Evolutionary conservation across 2,888 invertebrate species (phyloP), one percentile per base, ranked within the genome.

Genomic region (Zeuzera pyrina): DNA sequence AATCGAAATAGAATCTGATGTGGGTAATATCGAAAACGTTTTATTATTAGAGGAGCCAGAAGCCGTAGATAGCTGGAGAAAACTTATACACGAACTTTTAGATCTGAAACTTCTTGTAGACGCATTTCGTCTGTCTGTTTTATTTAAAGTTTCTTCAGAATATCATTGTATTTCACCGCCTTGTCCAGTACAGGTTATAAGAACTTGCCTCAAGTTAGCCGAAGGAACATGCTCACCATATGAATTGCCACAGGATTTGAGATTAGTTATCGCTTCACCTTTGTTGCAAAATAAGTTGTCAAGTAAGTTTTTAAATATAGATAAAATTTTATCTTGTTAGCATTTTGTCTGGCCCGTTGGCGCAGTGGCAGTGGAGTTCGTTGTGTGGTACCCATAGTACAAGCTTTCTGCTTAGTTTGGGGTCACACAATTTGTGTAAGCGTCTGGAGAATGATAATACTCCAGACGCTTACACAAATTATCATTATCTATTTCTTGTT

Each of bases 181-280:
- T 3, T 79, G 78, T 33, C 81, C 83, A 0, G 73, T 89, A 21
- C 85, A 88, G 50, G 84, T 88, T 23, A 53, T 90, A 27, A 79
- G 88, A 56, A 76, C 89, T 2, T 89, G 89, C 41, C 68, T 88
- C 42, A 85, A 83, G 49, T 57, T 91, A 31, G 90, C 89, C 0
- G 90, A 91, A 57, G 88, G 88, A 2, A 71, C 84, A 3, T 71
- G 86, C 21, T 74, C 84, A 22, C 89, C 89, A 0, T 85, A 87
- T 47, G 86, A 89, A 36, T 60, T 92, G 44, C 88, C 87, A 2
- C 76, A 84, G 28, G 88, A 91, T 49, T 86, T 92, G 52, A 84
- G 88, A 30, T 68, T 87, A 33, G 69, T 91, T 5, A 79, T 83
- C 24, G 68, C 81, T 0, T 76, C 79, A 15, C 69, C 79, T 3